Evolutionary conservation across 2,797 vertebrate genomes (phyloP).

Genomic region (Notamacropus eugenii): DNA sequence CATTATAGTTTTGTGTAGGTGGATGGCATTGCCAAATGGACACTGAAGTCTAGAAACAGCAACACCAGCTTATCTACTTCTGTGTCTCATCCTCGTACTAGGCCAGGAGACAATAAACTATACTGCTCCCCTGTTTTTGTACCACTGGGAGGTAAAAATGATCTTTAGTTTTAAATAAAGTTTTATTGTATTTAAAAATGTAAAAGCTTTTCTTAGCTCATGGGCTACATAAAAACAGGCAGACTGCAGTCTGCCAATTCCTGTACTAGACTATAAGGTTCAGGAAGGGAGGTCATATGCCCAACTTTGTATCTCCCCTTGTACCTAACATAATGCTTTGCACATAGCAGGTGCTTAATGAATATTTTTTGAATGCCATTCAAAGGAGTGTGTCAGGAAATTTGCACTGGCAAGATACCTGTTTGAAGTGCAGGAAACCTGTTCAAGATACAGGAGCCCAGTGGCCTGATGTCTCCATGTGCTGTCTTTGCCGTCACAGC

Average conservation of each 20-base stretch:
- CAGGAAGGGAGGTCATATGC: background rate
- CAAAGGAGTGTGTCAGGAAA: slow-evolving; percentile 6
- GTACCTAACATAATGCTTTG: background rate
- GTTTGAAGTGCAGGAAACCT: slow-evolving; percentile 53
- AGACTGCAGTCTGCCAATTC: background rate
- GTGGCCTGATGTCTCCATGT: slow-evolving; percentile 55
- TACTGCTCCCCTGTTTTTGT: background rate
- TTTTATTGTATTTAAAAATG: background rate
- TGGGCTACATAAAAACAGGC: background rate
- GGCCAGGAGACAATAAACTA: background rate
- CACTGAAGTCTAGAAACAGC: background rate
- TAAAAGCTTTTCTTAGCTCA: background rate
- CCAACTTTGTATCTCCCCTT: background rate
- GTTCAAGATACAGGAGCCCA: slow-evolving; percentile 36
- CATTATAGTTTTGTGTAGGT: background rate
- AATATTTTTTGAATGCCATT: background rate
- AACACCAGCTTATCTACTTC: background rate
- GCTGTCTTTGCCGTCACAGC: slow-evolving; percentile 57
- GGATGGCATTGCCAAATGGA: background rate
- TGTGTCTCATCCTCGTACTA: background rate
- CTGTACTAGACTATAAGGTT: background rate
- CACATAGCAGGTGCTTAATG: background rate
- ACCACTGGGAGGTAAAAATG: background rate
- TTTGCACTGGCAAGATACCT: slow-evolving; percentile 56
- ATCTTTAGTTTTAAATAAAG: background rate